A percentile compares a stretch with the other conserved stretches of the same genome.
Conservation (phyloP, 2,888 invertebrate species). For the Darwinula stevensoni region DNA sequence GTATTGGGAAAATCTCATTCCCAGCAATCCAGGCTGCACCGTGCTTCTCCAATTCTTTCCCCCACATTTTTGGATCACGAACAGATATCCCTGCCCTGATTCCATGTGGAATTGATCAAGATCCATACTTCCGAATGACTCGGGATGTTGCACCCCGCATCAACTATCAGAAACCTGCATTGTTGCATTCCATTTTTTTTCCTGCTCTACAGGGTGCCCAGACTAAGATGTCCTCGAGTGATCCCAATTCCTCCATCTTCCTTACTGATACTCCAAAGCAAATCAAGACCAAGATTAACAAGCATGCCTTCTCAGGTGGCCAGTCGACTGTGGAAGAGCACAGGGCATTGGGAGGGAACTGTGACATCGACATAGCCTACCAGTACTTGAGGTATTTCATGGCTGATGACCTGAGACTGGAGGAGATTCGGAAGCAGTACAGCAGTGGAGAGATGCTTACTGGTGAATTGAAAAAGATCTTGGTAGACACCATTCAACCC, state of each 20-base stretch:
- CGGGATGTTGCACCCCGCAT: slow-evolving; percentile 86
- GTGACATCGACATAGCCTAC: slow-evolving; percentile 77
- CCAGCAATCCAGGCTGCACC: slow-evolving; percentile 92
- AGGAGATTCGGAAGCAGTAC: slow-evolving; percentile 30
- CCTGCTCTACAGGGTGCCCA: slow-evolving; percentile 86
- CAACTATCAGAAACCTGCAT: slow-evolving; percentile 55
- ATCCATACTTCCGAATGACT: slow-evolving; percentile 97
- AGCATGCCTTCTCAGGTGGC: slow-evolving; percentile 95
- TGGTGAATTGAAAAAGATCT: slow-evolving; percentile 71
- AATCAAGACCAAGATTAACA: slow-evolving; percentile 78
- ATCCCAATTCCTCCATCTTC: slow-evolving; percentile 69
- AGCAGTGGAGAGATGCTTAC: slow-evolving; percentile 64
- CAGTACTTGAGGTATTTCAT: slow-evolving; percentile 83
- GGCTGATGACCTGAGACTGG: slow-evolving; percentile 63
- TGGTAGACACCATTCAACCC: slow-evolving; percentile 47
- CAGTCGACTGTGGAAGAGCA: slow-evolving; percentile 80
- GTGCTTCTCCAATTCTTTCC: slow-evolving; percentile 61
- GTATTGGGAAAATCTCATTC: slow-evolving; percentile 87
- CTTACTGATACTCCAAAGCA: slow-evolving; percentile 83
- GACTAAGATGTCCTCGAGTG: slow-evolving; percentile 95
- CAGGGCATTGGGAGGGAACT: slow-evolving; percentile 62
- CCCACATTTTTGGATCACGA: slow-evolving; percentile 52
- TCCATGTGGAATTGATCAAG: slow-evolving; percentile 98
- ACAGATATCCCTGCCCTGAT: slow-evolving; percentile 53
- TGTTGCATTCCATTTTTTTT: slow-evolving; percentile 61